Evolutionary conservation across 1,140 invertebrate genomes (phyloP).

Genomic region (Popillia japonica): DNA sequence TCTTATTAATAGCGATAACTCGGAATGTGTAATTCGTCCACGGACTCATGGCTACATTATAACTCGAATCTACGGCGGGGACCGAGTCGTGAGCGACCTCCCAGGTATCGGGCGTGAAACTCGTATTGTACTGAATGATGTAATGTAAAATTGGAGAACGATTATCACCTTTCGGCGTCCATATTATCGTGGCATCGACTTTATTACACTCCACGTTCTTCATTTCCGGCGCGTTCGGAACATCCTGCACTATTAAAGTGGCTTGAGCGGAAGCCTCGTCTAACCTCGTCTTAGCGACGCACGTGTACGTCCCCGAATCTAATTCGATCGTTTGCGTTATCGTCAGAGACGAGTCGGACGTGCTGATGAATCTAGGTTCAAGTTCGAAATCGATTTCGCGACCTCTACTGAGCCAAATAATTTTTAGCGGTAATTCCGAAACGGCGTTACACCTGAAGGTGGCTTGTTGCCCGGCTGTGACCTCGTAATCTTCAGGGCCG

Average conservation of each 20-base stretch:
- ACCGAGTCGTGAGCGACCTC: conserved; percentile 77
- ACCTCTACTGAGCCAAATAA: conserved; percentile 89
- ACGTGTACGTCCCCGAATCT: conserved; percentile 95
- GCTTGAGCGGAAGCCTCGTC: conserved; percentile 86
- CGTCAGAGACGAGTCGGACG: conserved; percentile 90
- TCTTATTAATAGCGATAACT: conserved; percentile 92
- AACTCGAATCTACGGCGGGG: conserved; percentile 81
- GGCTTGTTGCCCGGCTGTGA: conserved; percentile 85
- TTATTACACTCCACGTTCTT: conserved; percentile 72
- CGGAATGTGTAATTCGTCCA: conserved; percentile 98
- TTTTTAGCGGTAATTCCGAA: conserved; percentile 77
- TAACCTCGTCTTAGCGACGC: conserved; percentile 89
- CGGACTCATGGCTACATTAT: conserved; percentile 79
- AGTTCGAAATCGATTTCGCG: conserved; percentile 87
- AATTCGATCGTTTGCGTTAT: conserved; percentile 94
- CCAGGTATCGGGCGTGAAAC: conserved; percentile 94
- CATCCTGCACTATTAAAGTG: conserved; percentile 93
- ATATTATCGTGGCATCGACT: conserved; percentile 78
- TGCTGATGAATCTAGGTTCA: conserved; percentile 82
- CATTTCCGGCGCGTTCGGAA: conserved; percentile 87
- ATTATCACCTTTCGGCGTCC: conserved; percentile 92
- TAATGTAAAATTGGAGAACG: conserved; percentile 92
- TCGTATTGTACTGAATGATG: conserved; percentile 93
- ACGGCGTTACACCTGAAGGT: conserved; percentile 95
- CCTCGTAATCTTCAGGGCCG: conserved; percentile 88